Evolutionary conservation across 2,888 invertebrate species (phyloP).

Genomic region (Dinocampus coccinellae): DNA sequence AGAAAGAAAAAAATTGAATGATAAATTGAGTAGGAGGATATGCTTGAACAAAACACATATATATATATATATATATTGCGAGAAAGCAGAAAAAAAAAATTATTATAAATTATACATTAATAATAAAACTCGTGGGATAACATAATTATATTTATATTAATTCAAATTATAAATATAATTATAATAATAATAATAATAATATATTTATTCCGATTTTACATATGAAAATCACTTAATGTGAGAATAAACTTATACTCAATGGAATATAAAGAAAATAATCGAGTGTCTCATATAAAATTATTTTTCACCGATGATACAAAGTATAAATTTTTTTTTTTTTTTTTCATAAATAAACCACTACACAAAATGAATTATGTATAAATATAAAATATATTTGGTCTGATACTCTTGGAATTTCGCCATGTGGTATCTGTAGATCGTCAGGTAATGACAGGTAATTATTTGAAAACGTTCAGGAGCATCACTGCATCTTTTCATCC

Average conservation of each 20-base stretch:
- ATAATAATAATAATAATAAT: background rate
- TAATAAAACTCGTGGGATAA: background rate
- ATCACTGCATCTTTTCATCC: background rate
- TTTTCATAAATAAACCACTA: slow-evolving; percentile 32
- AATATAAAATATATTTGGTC: slow-evolving; percentile 29
- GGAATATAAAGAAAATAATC: too few species aligned
- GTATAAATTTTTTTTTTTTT: too few species aligned
- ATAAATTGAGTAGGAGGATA: background rate
- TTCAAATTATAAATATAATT: background rate
- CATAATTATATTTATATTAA: background rate
- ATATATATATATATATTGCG: background rate
- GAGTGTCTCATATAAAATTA: too few species aligned
- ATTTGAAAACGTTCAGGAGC: slow-evolving; percentile 36
- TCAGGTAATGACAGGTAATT: slow-evolving; percentile 46
- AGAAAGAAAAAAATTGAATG: background rate
- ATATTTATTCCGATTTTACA: too few species aligned
- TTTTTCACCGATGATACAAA: too few species aligned
- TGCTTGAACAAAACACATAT: background rate
- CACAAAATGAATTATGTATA: slow-evolving; percentile 44
- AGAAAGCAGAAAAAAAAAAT: background rate
- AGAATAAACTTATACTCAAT: too few species aligned
- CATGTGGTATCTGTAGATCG: slow-evolving; percentile 44
- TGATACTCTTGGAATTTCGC: slow-evolving; percentile 40
- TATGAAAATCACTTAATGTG: background rate
- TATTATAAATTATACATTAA: background rate